Evolutionary conservation across 2,888 invertebrate species (phyloP).

Genomic region (Monochamus alternatus): DNA sequence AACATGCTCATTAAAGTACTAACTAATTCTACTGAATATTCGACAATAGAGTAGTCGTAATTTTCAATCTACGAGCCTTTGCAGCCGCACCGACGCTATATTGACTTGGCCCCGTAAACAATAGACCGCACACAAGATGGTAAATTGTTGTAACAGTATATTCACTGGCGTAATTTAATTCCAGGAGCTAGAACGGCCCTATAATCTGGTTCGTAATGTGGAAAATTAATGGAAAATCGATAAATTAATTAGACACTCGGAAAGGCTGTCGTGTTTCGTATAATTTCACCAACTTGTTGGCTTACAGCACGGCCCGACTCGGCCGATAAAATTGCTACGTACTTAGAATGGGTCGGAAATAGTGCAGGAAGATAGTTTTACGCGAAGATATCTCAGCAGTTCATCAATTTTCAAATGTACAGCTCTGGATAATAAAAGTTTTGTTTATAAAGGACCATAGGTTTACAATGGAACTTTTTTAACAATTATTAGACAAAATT

Average conservation of each 20-base stretch:
- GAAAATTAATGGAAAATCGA: constrained; percentile 35
- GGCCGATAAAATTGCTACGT: too few species aligned
- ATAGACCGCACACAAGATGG: constrained; percentile 16
- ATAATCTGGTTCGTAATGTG: constrained; percentile 32
- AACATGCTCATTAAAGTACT: too few species aligned
- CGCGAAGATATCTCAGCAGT: too few species aligned
- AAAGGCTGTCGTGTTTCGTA: constrained; percentile 2
- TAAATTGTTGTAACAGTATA: constrained; percentile 22
- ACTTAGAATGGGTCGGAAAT: too few species aligned
- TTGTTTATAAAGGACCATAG: too few species aligned
- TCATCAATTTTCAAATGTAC: too few species aligned
- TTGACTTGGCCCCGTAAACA: constrained; percentile 7
- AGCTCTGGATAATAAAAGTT: too few species aligned
- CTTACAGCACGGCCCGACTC: background rate
- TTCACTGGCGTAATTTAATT: constrained; percentile 32
- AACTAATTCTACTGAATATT: too few species aligned
- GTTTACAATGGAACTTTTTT: too few species aligned
- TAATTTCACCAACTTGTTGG: constrained; percentile 6
- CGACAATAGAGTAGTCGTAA: background rate
- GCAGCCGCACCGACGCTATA: background rate
- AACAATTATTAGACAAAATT: too few species aligned
- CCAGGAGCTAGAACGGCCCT: constrained; percentile 14
- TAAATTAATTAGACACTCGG: constrained; percentile 18
- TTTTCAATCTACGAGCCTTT: background rate
- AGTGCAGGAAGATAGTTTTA: too few species aligned